These are phyloP conservation scores for Drosophila melanica DNA, from an alignment of 1,140 invertebrate species.

Conservation along the genomic window DNA sequence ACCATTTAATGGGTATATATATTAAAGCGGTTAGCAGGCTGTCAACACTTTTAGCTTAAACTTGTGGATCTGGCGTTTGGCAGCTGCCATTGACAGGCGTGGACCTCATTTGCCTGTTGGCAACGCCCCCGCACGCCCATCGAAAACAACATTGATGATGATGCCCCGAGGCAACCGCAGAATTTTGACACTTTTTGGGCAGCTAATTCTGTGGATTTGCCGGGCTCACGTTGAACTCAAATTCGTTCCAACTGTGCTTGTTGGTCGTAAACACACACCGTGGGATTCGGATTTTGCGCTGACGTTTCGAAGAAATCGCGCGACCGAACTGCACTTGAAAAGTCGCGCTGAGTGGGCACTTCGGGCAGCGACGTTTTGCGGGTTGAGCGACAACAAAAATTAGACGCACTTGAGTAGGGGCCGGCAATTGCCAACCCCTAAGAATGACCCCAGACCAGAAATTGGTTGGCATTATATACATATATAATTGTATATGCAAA, in stretches of 20 bases:
- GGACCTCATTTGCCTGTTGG: conserved; percentile 68
- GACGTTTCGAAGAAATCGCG: conserved; percentile 32
- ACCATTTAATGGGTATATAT: conserved; percentile 26
- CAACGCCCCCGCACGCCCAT: conserved; percentile 43
- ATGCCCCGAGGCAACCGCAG: conserved; percentile 47
- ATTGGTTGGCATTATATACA: conserved; percentile 6
- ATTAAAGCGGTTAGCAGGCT: conserved; percentile 52
- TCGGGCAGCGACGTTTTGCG: conserved; percentile 73
- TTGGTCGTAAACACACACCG: conserved; percentile 81
- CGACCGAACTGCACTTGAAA: conserved; percentile 56
- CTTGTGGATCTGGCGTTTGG: conserved; percentile 28
- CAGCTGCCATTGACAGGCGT: conserved; percentile 64
- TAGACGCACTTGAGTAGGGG: conserved; percentile 56
- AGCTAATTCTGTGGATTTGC: conserved; percentile 59
- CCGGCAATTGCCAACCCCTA: conserved; percentile 62
- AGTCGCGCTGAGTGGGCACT: conserved; percentile 76
- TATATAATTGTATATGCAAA: conserved; percentile 33
- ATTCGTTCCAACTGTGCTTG: conserved; percentile 73
- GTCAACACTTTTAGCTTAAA: conserved; percentile 57
- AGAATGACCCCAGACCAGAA: conserved; percentile 46
- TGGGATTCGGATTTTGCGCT: conserved; percentile 61
- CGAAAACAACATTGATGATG: conserved; percentile 26
- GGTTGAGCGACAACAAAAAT: conserved; percentile 75
- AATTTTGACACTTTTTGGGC: conserved; percentile 66
- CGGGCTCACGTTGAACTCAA: neutral